Conservation (phyloP, 2,797 vertebrate genomes). For the Acropternis orthonyx region DNA sequence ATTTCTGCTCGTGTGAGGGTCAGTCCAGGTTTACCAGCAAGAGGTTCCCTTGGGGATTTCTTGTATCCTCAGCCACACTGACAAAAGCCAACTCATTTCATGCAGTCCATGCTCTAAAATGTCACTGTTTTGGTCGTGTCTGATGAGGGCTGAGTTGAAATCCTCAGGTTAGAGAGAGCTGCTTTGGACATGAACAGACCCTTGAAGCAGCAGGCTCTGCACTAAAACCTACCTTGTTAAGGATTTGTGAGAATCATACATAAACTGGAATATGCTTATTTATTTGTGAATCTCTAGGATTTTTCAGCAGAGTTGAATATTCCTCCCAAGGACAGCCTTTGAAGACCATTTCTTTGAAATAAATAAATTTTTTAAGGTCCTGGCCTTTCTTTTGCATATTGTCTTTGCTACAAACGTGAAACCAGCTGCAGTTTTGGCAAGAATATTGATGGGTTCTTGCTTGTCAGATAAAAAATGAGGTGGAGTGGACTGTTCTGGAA, state of each 20-base stretch:
- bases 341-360: not conserved
- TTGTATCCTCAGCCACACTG: not conserved
- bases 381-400: not conserved
- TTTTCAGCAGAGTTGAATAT: not conserved
- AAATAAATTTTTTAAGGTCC: not conserved
- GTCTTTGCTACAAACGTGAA: not conserved
- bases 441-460: not conserved
- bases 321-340: not conserved
- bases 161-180: not conserved
- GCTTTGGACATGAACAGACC: not conserved
- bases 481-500: not conserved
- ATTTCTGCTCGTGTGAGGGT: rapidly evolving
- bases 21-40: not conserved
- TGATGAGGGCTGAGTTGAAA: not conserved
- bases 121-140: not conserved
- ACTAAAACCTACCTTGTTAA: not conserved
- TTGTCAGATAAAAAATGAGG: not conserved
- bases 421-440: not conserved
- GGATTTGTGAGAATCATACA: not conserved
- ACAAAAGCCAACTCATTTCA: not conserved
- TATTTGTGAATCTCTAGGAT: not conserved
- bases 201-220: not conserved
- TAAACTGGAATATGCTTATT: not conserved
- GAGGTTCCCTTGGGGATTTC: not conserved
- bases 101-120: not conserved